phyloP scores from a whole-genome alignment of 2,888 invertebrate species.

The Phoenoteleia sp. region DNA sequence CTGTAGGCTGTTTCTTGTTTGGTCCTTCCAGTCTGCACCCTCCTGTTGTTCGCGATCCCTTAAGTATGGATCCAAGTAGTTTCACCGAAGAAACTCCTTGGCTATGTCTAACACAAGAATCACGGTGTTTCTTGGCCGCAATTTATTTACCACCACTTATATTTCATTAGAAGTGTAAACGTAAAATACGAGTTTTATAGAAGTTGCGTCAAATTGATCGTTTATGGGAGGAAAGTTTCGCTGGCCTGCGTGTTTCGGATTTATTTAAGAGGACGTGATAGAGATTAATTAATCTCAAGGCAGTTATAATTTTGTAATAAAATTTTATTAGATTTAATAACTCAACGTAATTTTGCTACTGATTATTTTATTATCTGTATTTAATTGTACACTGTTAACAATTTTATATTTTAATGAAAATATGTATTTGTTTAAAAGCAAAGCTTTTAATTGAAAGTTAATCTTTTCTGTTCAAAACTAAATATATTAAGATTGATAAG shows the following conservation, averaged over 20 bases:
- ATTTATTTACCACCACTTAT: conserved; percentile 46
- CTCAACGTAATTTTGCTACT: too few relatives aligned
- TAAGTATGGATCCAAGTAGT: conserved; percentile 50
- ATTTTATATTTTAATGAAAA: too few relatives aligned
- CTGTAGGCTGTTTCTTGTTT: conserved; percentile 15
- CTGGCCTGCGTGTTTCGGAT: conserved; percentile 4
- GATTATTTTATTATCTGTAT: too few relatives aligned
- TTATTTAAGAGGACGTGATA: neutral
- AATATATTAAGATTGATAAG: too few relatives aligned
- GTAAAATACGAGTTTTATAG: conserved; percentile 32
- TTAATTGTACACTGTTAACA: too few relatives aligned
- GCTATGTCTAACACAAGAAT: conserved; percentile 34
- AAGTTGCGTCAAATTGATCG: conserved; percentile 38
- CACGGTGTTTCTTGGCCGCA: conserved; percentile 38
- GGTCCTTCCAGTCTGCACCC: conserved; percentile 26
- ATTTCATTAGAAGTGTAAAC: conserved; percentile 15
- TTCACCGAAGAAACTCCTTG: conserved; percentile 27
- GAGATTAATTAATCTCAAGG: neutral
- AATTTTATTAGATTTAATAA: too few relatives aligned
- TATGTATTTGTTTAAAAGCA: too few relatives aligned
- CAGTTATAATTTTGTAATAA: too few relatives aligned
- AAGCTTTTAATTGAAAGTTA: too few relatives aligned
- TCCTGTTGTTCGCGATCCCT: conserved; percentile 37
- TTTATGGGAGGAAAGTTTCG: neutral
- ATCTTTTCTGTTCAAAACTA: too few relatives aligned